A percentile compares a stretch with the other conserved stretches of the same genome.
Evolutionary conservation across 2,113 vertebrate genomes (phyloP).

Genomic region (Odontesthes bonariensis): DNA sequence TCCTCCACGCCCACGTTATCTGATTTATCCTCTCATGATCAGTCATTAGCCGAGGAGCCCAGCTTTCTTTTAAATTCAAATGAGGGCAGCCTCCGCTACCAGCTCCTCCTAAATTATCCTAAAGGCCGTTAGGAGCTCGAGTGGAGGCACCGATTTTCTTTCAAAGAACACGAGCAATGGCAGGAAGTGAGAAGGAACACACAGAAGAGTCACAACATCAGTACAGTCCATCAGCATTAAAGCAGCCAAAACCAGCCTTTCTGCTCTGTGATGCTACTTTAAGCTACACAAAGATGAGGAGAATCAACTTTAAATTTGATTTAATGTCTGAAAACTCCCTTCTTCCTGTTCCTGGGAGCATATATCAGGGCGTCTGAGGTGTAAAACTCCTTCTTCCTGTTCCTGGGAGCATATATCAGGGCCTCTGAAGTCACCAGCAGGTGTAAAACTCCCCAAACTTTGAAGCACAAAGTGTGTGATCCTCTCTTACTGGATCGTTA

Average conservation of each 20-base stretch:
- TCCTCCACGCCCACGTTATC: neutral
- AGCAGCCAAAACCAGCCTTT: neutral
- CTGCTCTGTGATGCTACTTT: no score
- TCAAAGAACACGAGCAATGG: neutral
- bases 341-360: no score
- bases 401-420: no score
- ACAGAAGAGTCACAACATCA: neutral
- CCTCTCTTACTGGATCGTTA: no score
- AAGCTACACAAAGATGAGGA: neutral
- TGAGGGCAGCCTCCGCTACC: conserved; percentile 1
- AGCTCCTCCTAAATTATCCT: conserved; percentile 21
- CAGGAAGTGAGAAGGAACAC: neutral
- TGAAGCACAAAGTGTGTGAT: neutral
- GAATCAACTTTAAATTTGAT: no score
- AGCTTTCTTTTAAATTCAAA: neutral
- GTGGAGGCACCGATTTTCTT: neutral
- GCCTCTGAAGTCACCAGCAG: no score
- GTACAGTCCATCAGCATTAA: conserved; percentile 6
- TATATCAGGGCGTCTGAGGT: no score
- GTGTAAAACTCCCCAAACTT: no score
- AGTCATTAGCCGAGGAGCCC: conserved; percentile 7
- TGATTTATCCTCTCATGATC: conserved; percentile 22
- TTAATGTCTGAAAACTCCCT: no score
- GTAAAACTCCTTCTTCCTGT: no score
- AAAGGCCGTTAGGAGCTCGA: neutral